phyloP scores from a whole-genome alignment of 2,797 vertebrate species.

The Ptychadena robeensis region DNA sequence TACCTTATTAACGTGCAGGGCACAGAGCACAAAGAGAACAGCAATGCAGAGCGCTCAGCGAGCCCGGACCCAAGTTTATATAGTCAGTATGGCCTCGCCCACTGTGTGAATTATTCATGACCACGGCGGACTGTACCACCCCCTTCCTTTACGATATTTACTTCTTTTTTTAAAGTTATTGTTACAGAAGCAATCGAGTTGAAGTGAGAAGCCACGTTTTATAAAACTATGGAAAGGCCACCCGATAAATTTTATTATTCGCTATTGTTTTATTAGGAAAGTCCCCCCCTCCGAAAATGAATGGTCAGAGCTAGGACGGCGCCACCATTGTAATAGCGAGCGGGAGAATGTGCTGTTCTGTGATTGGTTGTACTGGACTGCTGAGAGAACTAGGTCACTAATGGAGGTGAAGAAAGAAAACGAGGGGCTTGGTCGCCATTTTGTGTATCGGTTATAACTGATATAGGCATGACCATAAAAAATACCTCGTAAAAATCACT shows the following conservation, averaged over 20 bases:
- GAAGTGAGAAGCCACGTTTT: too few relatives aligned
- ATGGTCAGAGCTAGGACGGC: background rate
- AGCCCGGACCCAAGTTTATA: background rate
- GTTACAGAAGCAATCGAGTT: too few relatives aligned
- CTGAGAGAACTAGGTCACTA: too few relatives aligned
- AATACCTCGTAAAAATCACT: too few relatives aligned
- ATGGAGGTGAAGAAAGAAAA: too few relatives aligned
- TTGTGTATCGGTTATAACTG: too few relatives aligned
- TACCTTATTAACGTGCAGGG: background rate
- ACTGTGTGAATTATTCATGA: conserved; percentile 16
- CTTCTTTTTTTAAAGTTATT: too few relatives aligned
- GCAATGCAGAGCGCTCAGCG: conserved; percentile 18
- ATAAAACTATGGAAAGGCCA: too few relatives aligned
- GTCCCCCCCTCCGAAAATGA: background rate
- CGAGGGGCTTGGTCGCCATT: too few relatives aligned
- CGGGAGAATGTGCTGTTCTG: background rate
- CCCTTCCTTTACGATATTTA: too few relatives aligned
- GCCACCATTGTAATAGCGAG: background rate
- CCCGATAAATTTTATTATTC: too few relatives aligned
- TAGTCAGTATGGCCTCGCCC: background rate
- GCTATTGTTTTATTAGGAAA: background rate
- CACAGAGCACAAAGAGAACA: background rate
- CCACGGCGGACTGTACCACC: conserved; percentile 10
- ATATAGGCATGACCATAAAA: too few relatives aligned
- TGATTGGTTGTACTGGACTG: background rate